Evolutionary conservation across 2,797 vertebrate genomes (phyloP).

Genomic region (Labeo calbasu): DNA sequence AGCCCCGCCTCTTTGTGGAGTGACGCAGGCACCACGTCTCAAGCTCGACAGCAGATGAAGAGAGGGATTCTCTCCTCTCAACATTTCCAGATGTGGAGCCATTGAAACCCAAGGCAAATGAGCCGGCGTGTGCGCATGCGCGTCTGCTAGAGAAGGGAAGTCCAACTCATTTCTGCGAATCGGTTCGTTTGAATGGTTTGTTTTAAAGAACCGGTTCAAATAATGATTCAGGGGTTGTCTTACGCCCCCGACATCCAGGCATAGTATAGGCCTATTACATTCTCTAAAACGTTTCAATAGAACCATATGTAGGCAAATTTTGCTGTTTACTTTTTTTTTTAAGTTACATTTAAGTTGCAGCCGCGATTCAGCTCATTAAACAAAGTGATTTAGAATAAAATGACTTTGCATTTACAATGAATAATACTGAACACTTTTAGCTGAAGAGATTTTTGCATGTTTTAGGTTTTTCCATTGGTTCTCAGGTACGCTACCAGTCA

Average conservation of each 20-base stretch:
- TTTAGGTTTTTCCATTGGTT: background rate
- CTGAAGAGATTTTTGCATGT: too few species aligned
- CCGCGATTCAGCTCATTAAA: background rate
- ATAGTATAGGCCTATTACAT: background rate
- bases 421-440: background rate
- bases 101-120: conserved; percentile 1
- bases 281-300: background rate
- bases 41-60: conserved; percentile 47
- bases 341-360: background rate
- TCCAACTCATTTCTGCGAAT: background rate
- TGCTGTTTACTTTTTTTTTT: background rate
- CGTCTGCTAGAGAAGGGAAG: background rate
- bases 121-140: background rate
- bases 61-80: conserved; percentile 67
- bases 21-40: conserved; percentile 80
- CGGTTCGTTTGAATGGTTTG: conserved; percentile 18
- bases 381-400: background rate
- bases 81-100: conserved; percentile 62
- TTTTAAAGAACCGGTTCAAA: background rate
- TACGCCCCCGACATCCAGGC: background rate
- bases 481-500: background rate
- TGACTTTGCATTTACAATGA: background rate
- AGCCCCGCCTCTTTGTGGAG: conserved; percentile 70
- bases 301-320: background rate
- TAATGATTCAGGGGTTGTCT: background rate